These are phyloP conservation scores for Yponomeuta malinellus DNA, from an alignment of 2,888 invertebrate genomes.

Conservation along the genomic window DNA sequence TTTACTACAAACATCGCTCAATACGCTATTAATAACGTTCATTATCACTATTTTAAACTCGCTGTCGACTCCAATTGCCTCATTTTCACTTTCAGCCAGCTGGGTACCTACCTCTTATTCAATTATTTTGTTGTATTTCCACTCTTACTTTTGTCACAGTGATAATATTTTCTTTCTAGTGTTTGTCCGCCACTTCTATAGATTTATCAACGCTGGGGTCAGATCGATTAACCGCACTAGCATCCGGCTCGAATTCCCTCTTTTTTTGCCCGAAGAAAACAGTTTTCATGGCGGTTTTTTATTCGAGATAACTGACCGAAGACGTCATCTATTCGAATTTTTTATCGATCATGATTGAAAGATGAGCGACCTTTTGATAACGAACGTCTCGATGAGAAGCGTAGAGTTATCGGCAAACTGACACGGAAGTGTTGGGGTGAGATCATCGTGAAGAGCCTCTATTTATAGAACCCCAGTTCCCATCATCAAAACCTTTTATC, in stretches of 20 bases:
- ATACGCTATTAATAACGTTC: conserved; percentile 28
- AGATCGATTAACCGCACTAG: conserved; percentile 8
- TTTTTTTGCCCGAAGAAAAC: conserved; percentile 15
- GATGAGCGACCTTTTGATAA: conserved; percentile 16
- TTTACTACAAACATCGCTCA: conserved; percentile 31
- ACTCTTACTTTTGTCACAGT: conserved; percentile 33
- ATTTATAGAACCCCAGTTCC: conserved; percentile 9
- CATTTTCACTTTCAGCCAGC: conserved; percentile 36
- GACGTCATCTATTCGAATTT: conserved; percentile 17
- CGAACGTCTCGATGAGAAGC: conserved; percentile 15
- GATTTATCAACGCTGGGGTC: conserved; percentile 3
- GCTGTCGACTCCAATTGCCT: conserved; percentile 25
- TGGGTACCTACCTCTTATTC: conserved; percentile 26
- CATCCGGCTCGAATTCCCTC: conserved; percentile 10
- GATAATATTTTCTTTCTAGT: conserved; percentile 9
- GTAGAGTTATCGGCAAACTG: conserved; percentile 17
- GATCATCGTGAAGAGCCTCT: conserved; percentile 18
- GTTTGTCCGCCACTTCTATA: neutral
- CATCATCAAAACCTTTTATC: conserved; percentile 1
- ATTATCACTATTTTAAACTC: conserved; percentile 25
- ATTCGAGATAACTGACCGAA: conserved; percentile 15
- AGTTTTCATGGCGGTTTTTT: conserved; percentile 16
- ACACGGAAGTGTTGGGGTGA: conserved; percentile 21
- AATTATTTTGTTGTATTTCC: conserved; percentile 30
- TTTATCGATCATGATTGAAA: conserved; percentile 11